These are phyloP conservation scores for Caenorhabditis doughertyi DNA, from an alignment of 2,888 invertebrate species.

Conservation along the genomic window DNA sequence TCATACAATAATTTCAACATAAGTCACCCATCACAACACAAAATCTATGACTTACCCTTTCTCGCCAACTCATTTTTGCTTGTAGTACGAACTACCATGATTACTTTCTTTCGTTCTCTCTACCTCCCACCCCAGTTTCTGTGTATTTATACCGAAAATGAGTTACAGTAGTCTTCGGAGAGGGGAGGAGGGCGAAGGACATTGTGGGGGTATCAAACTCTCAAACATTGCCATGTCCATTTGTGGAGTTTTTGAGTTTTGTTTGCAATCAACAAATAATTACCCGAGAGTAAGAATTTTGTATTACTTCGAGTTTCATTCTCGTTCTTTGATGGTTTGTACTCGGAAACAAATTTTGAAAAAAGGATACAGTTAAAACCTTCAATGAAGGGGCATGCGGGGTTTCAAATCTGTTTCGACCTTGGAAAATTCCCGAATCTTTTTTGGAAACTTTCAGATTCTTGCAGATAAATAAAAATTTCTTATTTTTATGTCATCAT, in stretches of 20 bases:
- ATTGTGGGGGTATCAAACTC: slow-evolving; percentile 42
- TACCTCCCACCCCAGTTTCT: background rate
- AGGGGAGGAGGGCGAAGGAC: background rate
- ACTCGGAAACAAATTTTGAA: background rate
- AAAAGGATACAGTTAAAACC: too few relatives aligned
- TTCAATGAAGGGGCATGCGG: too few relatives aligned
- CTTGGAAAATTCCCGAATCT: too few relatives aligned
- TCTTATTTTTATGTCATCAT: too few relatives aligned
- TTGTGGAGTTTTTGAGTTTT: slow-evolving; percentile 35
- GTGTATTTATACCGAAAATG: slow-evolving; percentile 25
- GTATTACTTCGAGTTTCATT: slow-evolving; percentile 17
- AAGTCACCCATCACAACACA: slow-evolving; percentile 12
- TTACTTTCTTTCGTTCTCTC: slow-evolving; percentile 13
- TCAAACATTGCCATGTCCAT: slow-evolving; percentile 43
- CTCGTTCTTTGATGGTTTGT: slow-evolving; percentile 46
- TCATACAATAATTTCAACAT: slow-evolving; percentile 5
- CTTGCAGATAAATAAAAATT: too few relatives aligned
- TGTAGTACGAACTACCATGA: slow-evolving; percentile 54
- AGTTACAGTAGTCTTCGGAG: slow-evolving; percentile 28
- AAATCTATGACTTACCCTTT: slow-evolving; percentile 45
- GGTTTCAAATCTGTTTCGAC: too few relatives aligned
- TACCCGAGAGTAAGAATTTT: background rate
- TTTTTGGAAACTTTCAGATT: too few relatives aligned
- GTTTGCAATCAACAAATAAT: slow-evolving; percentile 42
- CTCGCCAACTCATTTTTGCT: slow-evolving; percentile 56